Evolutionary conservation across 2,113 vertebrate species (phyloP).

Genomic region (Gavia stellata): DNA sequence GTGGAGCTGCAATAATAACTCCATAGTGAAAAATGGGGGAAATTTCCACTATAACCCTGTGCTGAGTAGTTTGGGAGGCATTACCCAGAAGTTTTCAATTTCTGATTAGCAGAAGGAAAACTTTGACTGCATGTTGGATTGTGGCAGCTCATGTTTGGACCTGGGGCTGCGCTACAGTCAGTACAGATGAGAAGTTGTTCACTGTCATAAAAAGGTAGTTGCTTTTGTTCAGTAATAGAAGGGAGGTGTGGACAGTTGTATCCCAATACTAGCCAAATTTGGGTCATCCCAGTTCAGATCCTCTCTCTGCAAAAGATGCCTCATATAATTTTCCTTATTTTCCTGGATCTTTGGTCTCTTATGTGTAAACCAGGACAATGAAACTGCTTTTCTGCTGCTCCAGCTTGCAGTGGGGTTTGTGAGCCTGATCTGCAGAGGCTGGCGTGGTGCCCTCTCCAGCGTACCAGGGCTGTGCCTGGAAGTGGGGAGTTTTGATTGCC

Average conservation of each 20-base stretch:
- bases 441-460: fast-evolving
- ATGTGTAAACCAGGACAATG: neutral
- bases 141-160: neutral
- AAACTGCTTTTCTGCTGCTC: neutral
- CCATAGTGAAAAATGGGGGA: neutral
- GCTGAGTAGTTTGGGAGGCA: neutral
- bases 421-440: neutral
- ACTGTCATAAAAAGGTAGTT: neutral
- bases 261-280: neutral
- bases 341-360: neutral
- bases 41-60: neutral
- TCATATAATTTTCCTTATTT: neutral
- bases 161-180: neutral
- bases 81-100: neutral
- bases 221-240: neutral
- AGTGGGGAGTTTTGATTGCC: neutral
- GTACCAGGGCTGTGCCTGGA: neutral
- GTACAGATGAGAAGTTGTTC: neutral
- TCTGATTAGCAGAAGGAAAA: neutral
- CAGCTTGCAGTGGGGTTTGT: neutral
- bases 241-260: neutral
- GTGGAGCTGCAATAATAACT: neutral
- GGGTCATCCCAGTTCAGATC: neutral
- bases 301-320: neutral
- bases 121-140: neutral